Conservation (phyloP, 53 echinoderm and acorn worm species). For the Stichopus horrens region DNA sequence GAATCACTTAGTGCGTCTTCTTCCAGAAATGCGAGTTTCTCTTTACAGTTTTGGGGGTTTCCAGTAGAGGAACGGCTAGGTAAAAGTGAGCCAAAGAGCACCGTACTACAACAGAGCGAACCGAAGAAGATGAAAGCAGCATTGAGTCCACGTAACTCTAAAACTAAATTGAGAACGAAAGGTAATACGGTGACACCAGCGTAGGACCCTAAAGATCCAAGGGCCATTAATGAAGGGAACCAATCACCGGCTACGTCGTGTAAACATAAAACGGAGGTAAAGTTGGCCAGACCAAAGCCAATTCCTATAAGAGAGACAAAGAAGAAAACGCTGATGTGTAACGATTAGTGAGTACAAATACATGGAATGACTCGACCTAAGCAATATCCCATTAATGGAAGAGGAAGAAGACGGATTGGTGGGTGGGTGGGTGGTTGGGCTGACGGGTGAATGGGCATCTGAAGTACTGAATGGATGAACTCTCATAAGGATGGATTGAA, state of each 20-base stretch:
- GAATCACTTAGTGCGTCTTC: background rate
- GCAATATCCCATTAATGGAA: too few species aligned
- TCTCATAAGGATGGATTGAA: too few species aligned
- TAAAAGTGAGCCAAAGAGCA: background rate
- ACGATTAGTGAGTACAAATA: too few species aligned
- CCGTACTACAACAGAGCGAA: background rate
- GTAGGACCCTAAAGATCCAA: background rate
- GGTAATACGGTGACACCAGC: slow-evolving; percentile 2
- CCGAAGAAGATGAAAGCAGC: slow-evolving; percentile 9
- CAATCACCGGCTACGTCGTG: background rate
- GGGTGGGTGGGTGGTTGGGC: too few species aligned
- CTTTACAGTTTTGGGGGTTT: background rate
- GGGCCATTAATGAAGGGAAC: slow-evolving; percentile 13
- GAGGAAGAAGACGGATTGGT: too few species aligned
- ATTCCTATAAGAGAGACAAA: background rate
- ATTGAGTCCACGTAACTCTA: background rate
- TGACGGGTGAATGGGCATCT: too few species aligned
- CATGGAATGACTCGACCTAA: too few species aligned
- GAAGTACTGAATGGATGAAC: too few species aligned
- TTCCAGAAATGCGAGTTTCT: background rate
- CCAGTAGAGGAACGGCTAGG: background rate
- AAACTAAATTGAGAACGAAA: background rate
- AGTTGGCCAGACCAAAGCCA: slow-evolving; percentile 5
- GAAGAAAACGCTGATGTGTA: background rate
- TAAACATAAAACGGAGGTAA: background rate